Evolutionary conservation across 2,113 vertebrate genomes (phyloP), one percentile per base, ranked within the genome.

Genomic region (Plecturocebus donacophilus): DNA sequence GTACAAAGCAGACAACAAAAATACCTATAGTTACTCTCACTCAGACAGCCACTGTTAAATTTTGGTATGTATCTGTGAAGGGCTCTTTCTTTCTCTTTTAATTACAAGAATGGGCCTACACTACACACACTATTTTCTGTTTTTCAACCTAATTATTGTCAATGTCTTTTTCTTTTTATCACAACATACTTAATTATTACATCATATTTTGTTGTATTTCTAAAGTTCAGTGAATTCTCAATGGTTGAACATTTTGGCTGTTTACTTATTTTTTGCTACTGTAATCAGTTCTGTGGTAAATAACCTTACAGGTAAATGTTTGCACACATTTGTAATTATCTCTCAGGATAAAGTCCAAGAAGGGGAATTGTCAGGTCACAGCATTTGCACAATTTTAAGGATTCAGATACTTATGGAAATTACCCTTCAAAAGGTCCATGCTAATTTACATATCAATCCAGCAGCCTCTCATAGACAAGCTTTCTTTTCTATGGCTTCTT

Each of bases 401-500:
- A 85, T 87, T 94, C 92, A 79, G 11, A 52, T 92, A 76, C 35
- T 88, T 85, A 88, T 11, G 58, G 27, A 66, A 90, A 96, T 90
- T 91, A 40, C 45, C 66, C 27, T 96, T 82, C 27, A 49, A 61
- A 91, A 81, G 95, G 45, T 77, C 25, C 54, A 45, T 70, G 40
- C 2, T 77, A 56, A 91, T 94, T 91, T 93, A 58, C 47, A 35
- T 9, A 35, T 45, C 54, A 88, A 73, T 66, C 10, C 35, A 85
- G 84, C 25, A 56, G 14, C 61, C 40, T 76, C 20, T 90, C 16
- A 77, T 32, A 82, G 49, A 19, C 17, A 77, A 35, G 20, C 6
- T 71, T 91, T 90, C 47, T 80, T 77, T 95, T 82, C 58, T 77
- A 32, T 82, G 77, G 23, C 8, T 89, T 98, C 35, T 97, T 49